Percentiles rank a stretch among this genome's conserved stretches.
Conservation (phyloP, 2,113 vertebrate genomes). For the Xenopus borealis region DNA sequence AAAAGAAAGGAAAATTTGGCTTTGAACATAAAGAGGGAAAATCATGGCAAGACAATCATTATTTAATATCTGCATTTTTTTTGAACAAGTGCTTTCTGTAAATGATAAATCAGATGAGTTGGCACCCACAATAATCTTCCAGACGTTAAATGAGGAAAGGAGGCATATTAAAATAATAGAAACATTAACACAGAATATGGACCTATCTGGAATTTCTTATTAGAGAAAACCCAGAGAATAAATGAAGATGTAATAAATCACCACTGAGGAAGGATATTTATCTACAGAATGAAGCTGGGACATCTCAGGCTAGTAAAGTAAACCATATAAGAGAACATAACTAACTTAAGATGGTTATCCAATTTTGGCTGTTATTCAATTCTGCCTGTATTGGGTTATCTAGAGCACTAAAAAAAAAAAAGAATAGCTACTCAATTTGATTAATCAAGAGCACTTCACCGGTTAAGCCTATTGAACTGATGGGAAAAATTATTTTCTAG, state of each 20-base stretch:
- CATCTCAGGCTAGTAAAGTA: not conserved
- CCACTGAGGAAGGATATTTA: not conserved
- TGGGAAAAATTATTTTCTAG: too few relatives aligned
- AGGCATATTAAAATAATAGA: conserved; percentile 73
- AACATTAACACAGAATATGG: conserved; percentile 67
- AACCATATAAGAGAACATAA: too few relatives aligned
- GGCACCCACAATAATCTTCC: conserved; percentile 69
- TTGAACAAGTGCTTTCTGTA: conserved; percentile 71
- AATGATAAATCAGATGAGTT: conserved; percentile 76
- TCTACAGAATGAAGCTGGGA: not conserved
- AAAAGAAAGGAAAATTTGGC: too few relatives aligned
- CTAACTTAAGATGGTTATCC: too few relatives aligned
- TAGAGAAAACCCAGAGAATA: conserved; percentile 8
- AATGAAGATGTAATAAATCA: conserved; percentile 26
- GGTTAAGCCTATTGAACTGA: too few relatives aligned
- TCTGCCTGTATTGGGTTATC: too few relatives aligned
- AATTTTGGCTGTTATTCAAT: too few relatives aligned
- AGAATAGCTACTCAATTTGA: too few relatives aligned
- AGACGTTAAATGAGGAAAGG: conserved; percentile 74
- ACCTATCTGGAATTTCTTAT: conserved; percentile 39
- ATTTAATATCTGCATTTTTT: conserved; percentile 70
- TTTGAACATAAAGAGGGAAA: too few relatives aligned
- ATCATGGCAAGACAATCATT: conserved; percentile 50
- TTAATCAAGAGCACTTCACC: too few relatives aligned
- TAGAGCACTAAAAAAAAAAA: too few relatives aligned